These are phyloP conservation scores for Diploptera punctata DNA, from an alignment of 2,888 invertebrate species.

Conservation along the genomic window DNA sequence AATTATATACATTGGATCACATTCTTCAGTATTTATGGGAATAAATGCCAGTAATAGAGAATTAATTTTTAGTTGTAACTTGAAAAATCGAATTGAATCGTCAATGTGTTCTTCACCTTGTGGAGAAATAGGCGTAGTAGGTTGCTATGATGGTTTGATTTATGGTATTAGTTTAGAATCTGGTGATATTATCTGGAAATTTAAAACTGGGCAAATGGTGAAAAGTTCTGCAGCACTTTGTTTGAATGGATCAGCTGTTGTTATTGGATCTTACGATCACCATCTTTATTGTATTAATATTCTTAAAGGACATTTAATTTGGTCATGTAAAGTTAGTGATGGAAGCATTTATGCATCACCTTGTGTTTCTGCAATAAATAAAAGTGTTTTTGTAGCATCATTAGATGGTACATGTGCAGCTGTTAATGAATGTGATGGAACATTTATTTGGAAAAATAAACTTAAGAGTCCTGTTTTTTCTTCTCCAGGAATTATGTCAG, in stretches of 20 bases:
- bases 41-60: slow-evolving; percentile 62
- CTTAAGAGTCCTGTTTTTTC: slow-evolving; percentile 70
- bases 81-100: slow-evolving; percentile 79
- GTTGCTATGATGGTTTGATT: slow-evolving; percentile 76
- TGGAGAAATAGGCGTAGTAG: slow-evolving; percentile 66
- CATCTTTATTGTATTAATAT: slow-evolving; percentile 64
- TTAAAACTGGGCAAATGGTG: slow-evolving; percentile 65
- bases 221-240: slow-evolving; percentile 66
- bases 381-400: slow-evolving; percentile 18
- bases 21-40: slow-evolving; percentile 73
- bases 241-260: slow-evolving; percentile 55
- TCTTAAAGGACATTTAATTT: slow-evolving; percentile 48
- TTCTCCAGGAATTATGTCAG: slow-evolving; percentile 57
- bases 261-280: slow-evolving; percentile 77
- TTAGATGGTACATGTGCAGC: slow-evolving; percentile 54
- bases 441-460: slow-evolving; percentile 63
- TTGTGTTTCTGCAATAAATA: slow-evolving; percentile 23
- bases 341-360: slow-evolving; percentile 38
- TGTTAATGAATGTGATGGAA: slow-evolving; percentile 60
- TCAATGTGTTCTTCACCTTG: slow-evolving; percentile 56
- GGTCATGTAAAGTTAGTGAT: slow-evolving; percentile 44
- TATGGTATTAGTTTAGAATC: slow-evolving; percentile 66
- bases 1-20: slow-evolving; percentile 65
- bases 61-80: slow-evolving; percentile 54
- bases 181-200: slow-evolving; percentile 67